Evolutionary conservation across 2,888 invertebrate genomes (phyloP), one percentile per base, ranked within the genome.

Genomic region (Scaptomyza caliginosa): DNA sequence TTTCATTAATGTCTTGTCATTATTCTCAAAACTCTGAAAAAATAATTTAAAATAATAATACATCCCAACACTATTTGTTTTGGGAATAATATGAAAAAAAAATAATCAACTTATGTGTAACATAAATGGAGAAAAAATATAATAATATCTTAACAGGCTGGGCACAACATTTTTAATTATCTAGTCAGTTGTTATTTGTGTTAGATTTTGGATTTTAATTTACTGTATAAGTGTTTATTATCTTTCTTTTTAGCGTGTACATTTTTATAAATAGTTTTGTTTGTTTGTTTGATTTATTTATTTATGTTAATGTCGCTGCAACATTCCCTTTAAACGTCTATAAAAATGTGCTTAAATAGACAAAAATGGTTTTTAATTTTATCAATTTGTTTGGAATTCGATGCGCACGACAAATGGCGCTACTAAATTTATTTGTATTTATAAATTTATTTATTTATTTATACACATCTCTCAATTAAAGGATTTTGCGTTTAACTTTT

Each of bases 291-390:
- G 7, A 8, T 38, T 6, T 39, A 65, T 72, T 55, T 48, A 49
- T 68, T 32, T 56, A 62, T 59, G 5, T 64, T 67, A 36, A 64
- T 51, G 43, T 66, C 48, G 65, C 59, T 54, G 67, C 67, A 71
- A 46, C 73, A 64, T 54, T 63, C 38, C 63, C 11, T 67, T 85
- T 86, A 81, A 81, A 81, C 69, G 72, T 70, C 84, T 86, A 88
- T 87, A 83, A 86, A 83, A 88, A 86, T 67, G 83, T 83, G 83
- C 88, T 85, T 88, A 86, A 83, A 88, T 77, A 80, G 88, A 88
- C 84, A 80, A 83, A 81, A 81, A 81, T 85, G n/a, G n/a, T 83
- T 66, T 86, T 86, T 70, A 79, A 78, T 64, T 81, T 73, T 76
- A 69, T 73, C 65, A 51, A 52, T 49, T 63, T 52, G 2, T 26